Conservation (phyloP, 2,888 invertebrate genomes). For the Phasia obesa region DNA sequence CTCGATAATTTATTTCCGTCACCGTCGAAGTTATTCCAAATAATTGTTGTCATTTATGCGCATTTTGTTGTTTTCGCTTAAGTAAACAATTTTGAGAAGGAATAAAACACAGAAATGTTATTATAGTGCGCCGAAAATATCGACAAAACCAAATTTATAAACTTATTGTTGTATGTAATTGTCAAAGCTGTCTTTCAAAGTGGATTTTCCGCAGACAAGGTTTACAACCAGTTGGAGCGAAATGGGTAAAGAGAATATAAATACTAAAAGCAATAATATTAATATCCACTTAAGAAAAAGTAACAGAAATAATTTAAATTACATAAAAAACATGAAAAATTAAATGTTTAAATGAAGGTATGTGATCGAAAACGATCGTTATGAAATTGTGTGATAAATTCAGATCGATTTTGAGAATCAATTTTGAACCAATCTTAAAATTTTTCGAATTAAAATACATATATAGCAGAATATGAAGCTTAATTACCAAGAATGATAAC, state of each 20-base stretch:
- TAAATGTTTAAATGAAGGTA: neutral
- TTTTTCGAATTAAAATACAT: no score
- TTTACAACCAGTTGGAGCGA: constrained; percentile 50
- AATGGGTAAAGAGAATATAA: constrained; percentile 63
- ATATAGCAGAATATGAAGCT: no score
- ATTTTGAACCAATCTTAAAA: no score
- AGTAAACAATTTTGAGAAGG: neutral
- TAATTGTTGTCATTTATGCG: constrained; percentile 46
- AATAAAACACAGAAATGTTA: constrained; percentile 24
- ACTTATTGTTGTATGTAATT: constrained; percentile 8
- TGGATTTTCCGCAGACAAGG: constrained; percentile 56
- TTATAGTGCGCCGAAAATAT: constrained; percentile 19
- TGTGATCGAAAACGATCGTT: no score
- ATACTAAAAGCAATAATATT: no score
- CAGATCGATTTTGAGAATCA: no score
- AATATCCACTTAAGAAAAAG: neutral
- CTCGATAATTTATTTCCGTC: constrained; percentile 19
- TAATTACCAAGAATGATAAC: no score
- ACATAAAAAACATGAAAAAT: neutral
- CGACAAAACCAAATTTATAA: neutral
- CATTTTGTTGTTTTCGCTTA: constrained; percentile 21
- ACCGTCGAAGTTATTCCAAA: constrained; percentile 16
- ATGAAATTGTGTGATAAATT: no score
- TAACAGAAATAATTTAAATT: no score
- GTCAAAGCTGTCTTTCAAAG: constrained; percentile 34